Evolutionary conservation across 1,140 invertebrate species (phyloP).

Genomic region (Brachionus sp.): DNA sequence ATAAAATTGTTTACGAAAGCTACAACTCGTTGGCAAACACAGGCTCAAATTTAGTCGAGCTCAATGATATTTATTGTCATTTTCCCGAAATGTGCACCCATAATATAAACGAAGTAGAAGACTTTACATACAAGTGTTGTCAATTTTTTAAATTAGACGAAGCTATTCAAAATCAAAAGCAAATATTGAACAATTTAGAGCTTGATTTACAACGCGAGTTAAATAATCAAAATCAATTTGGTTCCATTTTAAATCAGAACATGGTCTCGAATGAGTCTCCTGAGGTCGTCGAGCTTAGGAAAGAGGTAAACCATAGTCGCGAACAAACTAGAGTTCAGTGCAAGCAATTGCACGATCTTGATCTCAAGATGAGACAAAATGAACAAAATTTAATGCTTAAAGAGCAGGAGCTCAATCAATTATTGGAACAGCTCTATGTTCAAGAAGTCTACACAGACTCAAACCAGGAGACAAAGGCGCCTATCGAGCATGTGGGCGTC

Average conservation of each 20-base stretch:
- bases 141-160: conserved; percentile 42
- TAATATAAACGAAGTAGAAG: conserved; percentile 39
- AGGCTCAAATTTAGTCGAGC: conserved; percentile 2
- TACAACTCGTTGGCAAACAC: not conserved
- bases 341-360: conserved; percentile 45
- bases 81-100: conserved; percentile 43
- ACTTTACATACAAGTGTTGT: conserved; percentile 36
- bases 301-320: conserved; percentile 15
- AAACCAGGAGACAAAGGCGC: not conserved
- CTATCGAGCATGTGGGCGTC: not conserved
- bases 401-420: conserved; percentile 31
- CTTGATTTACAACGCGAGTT: conserved; percentile 11
- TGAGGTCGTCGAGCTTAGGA: not conserved
- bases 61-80: conserved; percentile 42
- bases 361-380: conserved; percentile 39
- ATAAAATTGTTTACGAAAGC: conserved; percentile 1
- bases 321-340: conserved; percentile 41
- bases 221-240: conserved; percentile 23
- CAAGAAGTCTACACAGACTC: conserved; percentile 37
- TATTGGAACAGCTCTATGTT: conserved; percentile 24
- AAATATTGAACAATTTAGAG: conserved; percentile 17
- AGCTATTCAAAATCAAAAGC: conserved; percentile 30
- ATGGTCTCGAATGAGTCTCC: not conserved
- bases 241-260: not conserved
- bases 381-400: conserved; percentile 43